A percentile compares a stretch with the other conserved stretches of the same genome.
Conservation (phyloP, 1,140 invertebrate genomes). For the Scaptomyza graminum region DNA sequence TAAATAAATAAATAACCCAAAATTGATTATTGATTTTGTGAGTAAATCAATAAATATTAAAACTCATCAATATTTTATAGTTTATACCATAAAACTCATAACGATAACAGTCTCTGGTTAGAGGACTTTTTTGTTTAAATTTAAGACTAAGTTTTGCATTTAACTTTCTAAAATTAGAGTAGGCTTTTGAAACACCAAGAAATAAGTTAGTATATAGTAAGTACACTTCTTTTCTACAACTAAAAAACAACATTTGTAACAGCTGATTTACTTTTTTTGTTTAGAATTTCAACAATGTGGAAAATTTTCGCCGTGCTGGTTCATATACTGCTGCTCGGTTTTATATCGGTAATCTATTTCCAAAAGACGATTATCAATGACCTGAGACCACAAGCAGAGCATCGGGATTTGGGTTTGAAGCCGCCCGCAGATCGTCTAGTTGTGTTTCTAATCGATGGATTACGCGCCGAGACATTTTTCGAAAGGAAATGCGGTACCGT, state of each 20-base stretch:
- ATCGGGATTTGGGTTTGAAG: constrained; percentile 63
- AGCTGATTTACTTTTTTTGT: constrained; percentile 1
- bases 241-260: not conserved
- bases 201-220: not conserved
- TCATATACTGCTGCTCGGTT: constrained; percentile 85
- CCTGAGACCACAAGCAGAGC: constrained; percentile 84
- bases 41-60: too few species aligned
- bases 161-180: not conserved
- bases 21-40: too few species aligned
- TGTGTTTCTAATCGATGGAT: constrained; percentile 94
- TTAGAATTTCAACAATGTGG: constrained; percentile 64
- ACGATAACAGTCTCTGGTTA: too few species aligned
- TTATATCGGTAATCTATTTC: constrained; percentile 87
- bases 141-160: too few species aligned
- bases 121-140: too few species aligned
- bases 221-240: not conserved
- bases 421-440: constrained; percentile 90
- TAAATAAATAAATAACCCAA: too few species aligned
- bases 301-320: constrained; percentile 67
- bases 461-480: constrained; percentile 92
- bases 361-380: constrained; percentile 86
- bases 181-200: not conserved
- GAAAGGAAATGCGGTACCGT: constrained; percentile 66
- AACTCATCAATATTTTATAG: too few species aligned
- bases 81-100: too few species aligned